Percentiles rank a stretch among this genome's conserved stretches.
Conservation (phyloP, 2,888 invertebrate genomes). For the Caenorhabditis imperialis region DNA sequence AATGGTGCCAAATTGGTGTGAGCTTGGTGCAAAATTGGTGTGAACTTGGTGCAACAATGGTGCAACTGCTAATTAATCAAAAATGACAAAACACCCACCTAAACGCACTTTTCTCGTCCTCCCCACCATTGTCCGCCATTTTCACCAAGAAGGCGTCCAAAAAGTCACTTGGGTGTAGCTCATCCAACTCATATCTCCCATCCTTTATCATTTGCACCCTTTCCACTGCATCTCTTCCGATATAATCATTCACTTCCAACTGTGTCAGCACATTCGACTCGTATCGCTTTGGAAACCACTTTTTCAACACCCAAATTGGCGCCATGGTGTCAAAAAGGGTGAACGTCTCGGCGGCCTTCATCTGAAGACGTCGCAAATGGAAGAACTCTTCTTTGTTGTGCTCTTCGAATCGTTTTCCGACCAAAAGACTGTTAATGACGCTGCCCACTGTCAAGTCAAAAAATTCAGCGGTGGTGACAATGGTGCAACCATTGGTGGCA, state of each 20-base stretch:
- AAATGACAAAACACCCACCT: no score
- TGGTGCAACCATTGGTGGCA: constrained; percentile 14
- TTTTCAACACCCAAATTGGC: constrained; percentile 11
- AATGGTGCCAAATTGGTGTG: no score
- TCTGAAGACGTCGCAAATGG: constrained; percentile 15
- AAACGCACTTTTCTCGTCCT: no score
- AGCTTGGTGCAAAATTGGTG: no score
- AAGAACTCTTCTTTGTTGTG: constrained; percentile 26
- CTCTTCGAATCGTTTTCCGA: constrained; percentile 43
- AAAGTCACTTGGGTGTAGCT: no score
- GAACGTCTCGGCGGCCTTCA: constrained; percentile 16
- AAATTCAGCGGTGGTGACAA: constrained; percentile 19
- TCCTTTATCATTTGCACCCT: constrained; percentile 26
- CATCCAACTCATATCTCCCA: no score
- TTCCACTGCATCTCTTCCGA: constrained; percentile 18
- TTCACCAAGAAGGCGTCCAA: no score
- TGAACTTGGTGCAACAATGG: no score
- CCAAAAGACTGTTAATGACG: constrained; percentile 51
- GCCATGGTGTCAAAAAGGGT: constrained; percentile 39
- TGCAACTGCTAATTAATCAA: no score
- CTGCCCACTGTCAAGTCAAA: constrained; percentile 54
- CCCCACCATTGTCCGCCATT: no score
- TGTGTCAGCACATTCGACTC: no score
- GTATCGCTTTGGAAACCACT: constrained; percentile 31
- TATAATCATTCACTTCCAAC: no score